Evolutionary conservation across 2,797 vertebrate genomes (phyloP), one percentile per base, ranked within the genome.

Genomic region (Ispidina picta): DNA sequence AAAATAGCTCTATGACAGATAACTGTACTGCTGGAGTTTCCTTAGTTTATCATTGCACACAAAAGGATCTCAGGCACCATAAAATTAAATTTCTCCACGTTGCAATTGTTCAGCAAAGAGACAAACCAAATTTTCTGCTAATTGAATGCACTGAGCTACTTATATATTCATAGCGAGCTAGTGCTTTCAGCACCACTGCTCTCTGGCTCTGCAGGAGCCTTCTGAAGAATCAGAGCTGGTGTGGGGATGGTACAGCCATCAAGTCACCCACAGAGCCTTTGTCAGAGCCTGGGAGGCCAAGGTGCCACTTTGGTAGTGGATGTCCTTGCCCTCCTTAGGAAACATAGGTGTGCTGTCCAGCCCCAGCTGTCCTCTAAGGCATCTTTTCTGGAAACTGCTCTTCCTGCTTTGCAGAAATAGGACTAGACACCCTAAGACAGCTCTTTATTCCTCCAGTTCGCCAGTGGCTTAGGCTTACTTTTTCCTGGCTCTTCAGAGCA

Each of bases 11-110:
- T 35, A 37, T 95, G 82, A 96, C 76, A 92, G 84, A 97, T 92
- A 49, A 74, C 71, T 83, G 39, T 78, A 55, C 58, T 85, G 43
- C 81, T 87, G 60, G 49, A 92, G 35, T 62, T 95, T 88, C 70
- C 84, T 92, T 73, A 94, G 73, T 92, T 95, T 94, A 83, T 92
- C 84, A 93, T 58, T 88, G 88, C 89, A 94, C 91, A 96, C 72
- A 75, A 93, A 93, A 93, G 82, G 51, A 66, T 96, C 89, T 94
- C 92, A 89, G 69, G 59, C 75, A 92, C 92, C 89, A 82, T 79
- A 94, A 95, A 95, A 96, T 96, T 96, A 88, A 95, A 94, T 94
- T 96, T 83, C 51, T 82, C 86, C 78, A 87, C 76, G 35, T 70
- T 93, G 84, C 86, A 92, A 78, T 59, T 95, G 86, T 80, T 95